Percentiles rank a stretch among this genome's conserved stretches.
These are phyloP conservation scores for Chironomus tentans DNA, from an alignment of 2,888 invertebrate species.

Conservation along the genomic window DNA sequence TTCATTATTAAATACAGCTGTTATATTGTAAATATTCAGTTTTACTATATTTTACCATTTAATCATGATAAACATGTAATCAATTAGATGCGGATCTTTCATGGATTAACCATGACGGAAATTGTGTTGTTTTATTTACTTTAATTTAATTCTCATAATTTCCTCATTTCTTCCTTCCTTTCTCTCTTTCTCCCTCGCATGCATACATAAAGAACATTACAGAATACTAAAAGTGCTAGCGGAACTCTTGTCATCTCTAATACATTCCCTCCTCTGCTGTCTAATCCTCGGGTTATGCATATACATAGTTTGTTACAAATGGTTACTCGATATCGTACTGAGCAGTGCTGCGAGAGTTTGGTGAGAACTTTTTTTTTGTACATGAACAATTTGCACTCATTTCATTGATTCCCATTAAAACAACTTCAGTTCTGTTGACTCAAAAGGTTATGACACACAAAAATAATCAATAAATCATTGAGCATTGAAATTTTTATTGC, in stretches of 20 bases:
- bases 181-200: neutral
- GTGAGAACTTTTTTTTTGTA: neutral
- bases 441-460: too few relatives aligned
- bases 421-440: too few relatives aligned
- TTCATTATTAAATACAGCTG: constrained; percentile 7
- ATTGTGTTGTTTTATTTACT: constrained; percentile 27
- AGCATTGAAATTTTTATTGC: too few relatives aligned
- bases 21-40: constrained; percentile 9
- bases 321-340: constrained; percentile 57
- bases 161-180: neutral
- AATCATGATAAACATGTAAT: constrained; percentile 27
- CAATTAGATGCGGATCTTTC: constrained; percentile 29
- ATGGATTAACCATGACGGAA: constrained; percentile 29
- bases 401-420: too few relatives aligned
- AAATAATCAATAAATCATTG: too few relatives aligned
- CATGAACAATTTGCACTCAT: too few relatives aligned
- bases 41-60: too few relatives aligned
- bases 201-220: constrained; percentile 14
- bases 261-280: constrained; percentile 61
- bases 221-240: constrained; percentile 28
- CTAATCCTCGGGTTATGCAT: constrained; percentile 61
- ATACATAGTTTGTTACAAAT: constrained; percentile 44
- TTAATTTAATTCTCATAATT: too few relatives aligned
- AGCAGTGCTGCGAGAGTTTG: constrained; percentile 60
- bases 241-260: constrained; percentile 55